Evolutionary conservation across 64 coral and sea anemone genomes (phyloP).

Genomic region (Stichodactyla helianthus): DNA sequence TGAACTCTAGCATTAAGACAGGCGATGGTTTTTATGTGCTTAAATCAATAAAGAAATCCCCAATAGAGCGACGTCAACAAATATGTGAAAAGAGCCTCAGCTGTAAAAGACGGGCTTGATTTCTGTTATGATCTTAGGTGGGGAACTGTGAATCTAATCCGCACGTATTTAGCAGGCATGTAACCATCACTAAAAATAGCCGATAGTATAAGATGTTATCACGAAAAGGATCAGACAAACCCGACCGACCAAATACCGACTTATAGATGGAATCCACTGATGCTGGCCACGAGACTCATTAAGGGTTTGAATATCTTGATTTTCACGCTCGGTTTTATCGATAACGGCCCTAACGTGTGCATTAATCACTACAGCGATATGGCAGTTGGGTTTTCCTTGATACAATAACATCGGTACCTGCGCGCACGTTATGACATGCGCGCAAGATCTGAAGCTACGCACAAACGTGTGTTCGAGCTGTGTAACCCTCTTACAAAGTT

Average conservation of each 20-base stretch:
- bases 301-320: not conserved
- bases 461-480: not conserved
- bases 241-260: not conserved
- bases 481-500: too few species aligned
- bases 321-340: not conserved
- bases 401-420: not conserved
- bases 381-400: not conserved
- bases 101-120: not conserved
- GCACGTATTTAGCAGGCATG: not conserved
- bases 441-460: not conserved
- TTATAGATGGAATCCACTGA: not conserved
- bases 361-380: not conserved
- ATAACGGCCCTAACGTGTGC: not conserved
- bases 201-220: not conserved
- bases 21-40: not conserved
- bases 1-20: not conserved
- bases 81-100: not conserved
- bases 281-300: not conserved
- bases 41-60: conserved; percentile 2
- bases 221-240: not conserved
- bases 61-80: not conserved
- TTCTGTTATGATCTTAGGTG: not conserved
- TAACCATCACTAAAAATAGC: not conserved
- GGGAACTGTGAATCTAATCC: not conserved
- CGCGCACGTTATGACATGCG: not conserved